Percentiles rank a stretch among this genome's conserved stretches.
phyloP scores from a whole-genome alignment of 2,888 invertebrate genomes.

The Sphaerophoria taeniata region DNA sequence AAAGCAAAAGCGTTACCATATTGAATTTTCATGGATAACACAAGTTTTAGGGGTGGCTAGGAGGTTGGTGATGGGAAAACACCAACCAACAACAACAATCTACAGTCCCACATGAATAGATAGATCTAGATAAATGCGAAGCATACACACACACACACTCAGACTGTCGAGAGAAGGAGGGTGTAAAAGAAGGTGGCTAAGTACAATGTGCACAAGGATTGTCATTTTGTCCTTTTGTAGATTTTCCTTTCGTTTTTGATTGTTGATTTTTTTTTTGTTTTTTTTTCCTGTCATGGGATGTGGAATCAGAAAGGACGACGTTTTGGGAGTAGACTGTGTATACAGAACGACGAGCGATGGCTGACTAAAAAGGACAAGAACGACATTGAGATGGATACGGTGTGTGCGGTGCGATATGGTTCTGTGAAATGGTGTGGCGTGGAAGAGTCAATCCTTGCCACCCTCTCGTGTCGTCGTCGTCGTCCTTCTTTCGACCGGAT shows the following conservation, averaged over 20 bases:
- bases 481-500: constrained; percentile 24
- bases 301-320: constrained; percentile 58
- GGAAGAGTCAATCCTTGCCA: constrained; percentile 21
- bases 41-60: constrained; percentile 46
- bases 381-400: constrained; percentile 74
- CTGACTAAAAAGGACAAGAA: constrained; percentile 64
- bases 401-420: neutral
- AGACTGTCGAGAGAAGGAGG: neutral
- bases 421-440: constrained; percentile 17
- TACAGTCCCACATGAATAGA: constrained; percentile 72
- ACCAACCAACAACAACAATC: constrained; percentile 8
- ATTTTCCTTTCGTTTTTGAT: constrained; percentile 69
- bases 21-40: constrained; percentile 74
- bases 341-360: constrained; percentile 46
- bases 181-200: constrained; percentile 52
- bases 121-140: constrained; percentile 71
- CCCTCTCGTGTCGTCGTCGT: constrained; percentile 2
- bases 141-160: constrained; percentile 30
- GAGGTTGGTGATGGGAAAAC: constrained; percentile 24
- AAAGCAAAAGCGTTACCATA: constrained; percentile 74
- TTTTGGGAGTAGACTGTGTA: constrained; percentile 53
- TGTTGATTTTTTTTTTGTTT: constrained; percentile 19
- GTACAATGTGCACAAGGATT: constrained; percentile 73
- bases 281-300: constrained; percentile 51
- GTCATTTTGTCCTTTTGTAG: constrained; percentile 74